Base-by-base conservation (phyloP, 2,797 vertebrate species). In the Tragopan temminckii region DNA sequence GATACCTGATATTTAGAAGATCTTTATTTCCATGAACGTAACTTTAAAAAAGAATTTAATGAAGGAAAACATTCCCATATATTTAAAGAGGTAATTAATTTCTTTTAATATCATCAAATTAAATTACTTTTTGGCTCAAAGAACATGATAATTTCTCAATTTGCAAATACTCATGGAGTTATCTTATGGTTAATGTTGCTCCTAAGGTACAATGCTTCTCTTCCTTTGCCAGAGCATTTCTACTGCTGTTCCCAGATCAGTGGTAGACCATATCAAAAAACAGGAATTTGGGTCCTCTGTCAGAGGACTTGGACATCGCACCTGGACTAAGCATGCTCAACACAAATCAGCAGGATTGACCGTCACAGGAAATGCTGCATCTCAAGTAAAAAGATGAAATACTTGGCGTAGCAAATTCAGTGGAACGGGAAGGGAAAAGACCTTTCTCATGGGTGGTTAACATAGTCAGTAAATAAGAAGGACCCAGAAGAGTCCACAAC, bases 21-120 rank as follows among this genome's bases (percentile, higher is more conserved):
- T 78, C 79, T 90, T 87, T 79, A 95, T 96, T 97, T 97, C 92
- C 80, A 72, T n/a, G 27, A 88, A 27, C 11, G 3, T 45, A 68
- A 69, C 46, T 91, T 74, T 1, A n/a, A 48, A 90, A 72, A 35
- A 45, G 3, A 27, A 45, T 14, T 61, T 36, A 53, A 63, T 11
- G 2, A 27, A 48, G 62, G 38, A 8, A 81, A 66, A 2, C 6
- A 31, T 55, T 64, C 25, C 42, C 46, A 4, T 67, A 2, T 75
- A 35, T 81, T 76, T 57, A 7, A 52, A 88, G 87, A 70, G 12
- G 4, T 24, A 67, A 72, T 80, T 89, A 77, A 69, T 68, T 59
- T 2, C 27, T 84, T 92, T 90, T 35, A 72, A 35, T 48, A 77
- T 38, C 1, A 70, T 16, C 5, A 43, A 77, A 90, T 69, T 35